Percentiles rank a stretch among this genome's conserved stretches.
Evolutionary conservation across 2,113 vertebrate species (phyloP).

Genomic region (Perca schrenkii): DNA sequence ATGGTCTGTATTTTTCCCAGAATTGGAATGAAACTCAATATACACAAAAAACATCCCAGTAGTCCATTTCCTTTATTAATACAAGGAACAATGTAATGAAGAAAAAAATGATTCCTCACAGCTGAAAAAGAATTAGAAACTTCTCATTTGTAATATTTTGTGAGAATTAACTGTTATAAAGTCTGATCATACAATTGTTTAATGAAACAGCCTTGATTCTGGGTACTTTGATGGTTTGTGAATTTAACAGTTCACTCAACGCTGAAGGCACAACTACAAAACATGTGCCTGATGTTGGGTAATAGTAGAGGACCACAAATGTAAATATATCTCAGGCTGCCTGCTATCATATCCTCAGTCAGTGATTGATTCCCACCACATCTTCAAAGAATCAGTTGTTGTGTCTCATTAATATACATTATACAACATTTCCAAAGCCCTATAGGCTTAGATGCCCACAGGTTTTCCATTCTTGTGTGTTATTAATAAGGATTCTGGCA

Average conservation of each 20-base stretch:
- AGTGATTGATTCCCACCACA: background rate
- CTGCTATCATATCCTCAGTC: background rate
- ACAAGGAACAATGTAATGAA: background rate
- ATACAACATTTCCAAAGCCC: constrained; percentile 15
- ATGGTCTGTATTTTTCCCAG: background rate
- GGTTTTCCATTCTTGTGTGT: constrained; percentile 11
- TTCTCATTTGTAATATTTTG: background rate
- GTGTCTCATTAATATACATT: background rate
- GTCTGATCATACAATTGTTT: background rate
- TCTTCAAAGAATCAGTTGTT: constrained; percentile 4
- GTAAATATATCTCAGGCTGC: background rate
- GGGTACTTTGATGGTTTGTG: constrained; percentile 3
- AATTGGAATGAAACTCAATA: background rate
- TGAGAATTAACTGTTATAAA: background rate
- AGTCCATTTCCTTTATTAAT: background rate
- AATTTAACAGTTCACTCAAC: background rate
- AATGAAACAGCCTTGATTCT: background rate
- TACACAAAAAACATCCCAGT: background rate
- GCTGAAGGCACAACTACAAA: background rate
- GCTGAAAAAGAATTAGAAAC: background rate
- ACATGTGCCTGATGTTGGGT: background rate
- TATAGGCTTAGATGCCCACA: constrained; percentile 17
- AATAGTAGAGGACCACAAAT: constrained; percentile 6
- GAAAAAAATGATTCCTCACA: background rate
- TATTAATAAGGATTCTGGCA: constrained; percentile 19